These are phyloP conservation scores for Hydropsyche tenuis DNA, from an alignment of 1,140 invertebrate species.

Conservation along the genomic window DNA sequence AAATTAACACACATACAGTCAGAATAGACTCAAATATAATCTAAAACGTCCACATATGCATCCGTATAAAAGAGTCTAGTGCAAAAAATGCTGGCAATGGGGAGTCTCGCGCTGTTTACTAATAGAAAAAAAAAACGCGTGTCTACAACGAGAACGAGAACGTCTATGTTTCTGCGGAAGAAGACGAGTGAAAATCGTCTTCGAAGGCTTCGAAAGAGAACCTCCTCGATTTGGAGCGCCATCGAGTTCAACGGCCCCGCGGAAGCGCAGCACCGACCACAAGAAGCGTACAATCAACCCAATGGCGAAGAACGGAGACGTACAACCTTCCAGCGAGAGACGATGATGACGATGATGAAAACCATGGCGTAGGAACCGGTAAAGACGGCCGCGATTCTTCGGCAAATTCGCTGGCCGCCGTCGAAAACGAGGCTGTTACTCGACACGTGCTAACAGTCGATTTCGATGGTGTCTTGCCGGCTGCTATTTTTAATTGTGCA, in stretches of 20 bases:
- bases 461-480: too few species aligned
- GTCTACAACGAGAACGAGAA: slow-evolving; percentile 18
- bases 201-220: slow-evolving; percentile 32
- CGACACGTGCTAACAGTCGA: background rate
- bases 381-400: background rate
- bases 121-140: background rate
- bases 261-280: background rate
- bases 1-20: too few species aligned
- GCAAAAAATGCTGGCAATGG: background rate
- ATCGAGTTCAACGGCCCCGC: slow-evolving; percentile 24
- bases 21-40: too few species aligned
- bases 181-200: slow-evolving; percentile 23
- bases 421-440: background rate
- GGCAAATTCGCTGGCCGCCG: background rate
- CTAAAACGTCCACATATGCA: too few species aligned
- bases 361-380: too few species aligned
- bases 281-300: background rate
- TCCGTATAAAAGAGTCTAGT: too few species aligned
- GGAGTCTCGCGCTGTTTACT: background rate
- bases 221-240: slow-evolving; percentile 33
- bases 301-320: background rate
- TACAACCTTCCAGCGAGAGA: too few species aligned
- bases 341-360: too few species aligned
- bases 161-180: background rate
- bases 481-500: too few species aligned